Percentiles rank a stretch among this genome's conserved stretches.
phyloP scores from a whole-genome alignment of 2,113 vertebrate species.

The Podilymbus podiceps region DNA sequence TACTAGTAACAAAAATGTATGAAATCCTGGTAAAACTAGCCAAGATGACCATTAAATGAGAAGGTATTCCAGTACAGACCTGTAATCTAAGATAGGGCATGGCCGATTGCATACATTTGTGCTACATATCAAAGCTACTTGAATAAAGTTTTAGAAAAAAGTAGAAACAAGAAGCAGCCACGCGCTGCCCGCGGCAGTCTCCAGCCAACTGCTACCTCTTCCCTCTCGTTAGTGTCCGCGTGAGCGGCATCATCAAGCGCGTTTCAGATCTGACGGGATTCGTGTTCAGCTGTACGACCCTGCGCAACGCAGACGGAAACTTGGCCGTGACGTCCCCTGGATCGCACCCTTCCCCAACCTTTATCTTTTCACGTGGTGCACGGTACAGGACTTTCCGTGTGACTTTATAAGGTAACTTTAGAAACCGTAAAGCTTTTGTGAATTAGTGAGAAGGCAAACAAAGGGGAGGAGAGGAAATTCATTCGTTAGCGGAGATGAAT shows the following conservation, averaged over 20 bases:
- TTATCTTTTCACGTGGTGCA: rapidly evolving
- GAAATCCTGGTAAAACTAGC: not conserved
- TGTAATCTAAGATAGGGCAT: not conserved
- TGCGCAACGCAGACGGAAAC: rapidly evolving
- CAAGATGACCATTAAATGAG: not conserved
- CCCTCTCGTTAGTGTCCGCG: not conserved
- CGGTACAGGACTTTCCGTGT: not conserved
- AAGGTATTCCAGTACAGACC: not conserved
- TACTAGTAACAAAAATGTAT: not conserved
- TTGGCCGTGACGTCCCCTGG: rapidly evolving
- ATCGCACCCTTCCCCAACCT: not conserved
- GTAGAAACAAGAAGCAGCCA: not conserved
- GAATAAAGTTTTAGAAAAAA: not conserved
- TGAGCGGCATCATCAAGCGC: not conserved
- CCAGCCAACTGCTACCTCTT: not conserved
- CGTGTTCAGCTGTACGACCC: rapidly evolving
- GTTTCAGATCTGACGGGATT: rapidly evolving
- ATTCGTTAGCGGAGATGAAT: not conserved
- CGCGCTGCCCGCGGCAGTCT: not conserved
- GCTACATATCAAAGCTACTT: conserved; percentile 17
- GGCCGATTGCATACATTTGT: not conserved
- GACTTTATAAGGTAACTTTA: not conserved
- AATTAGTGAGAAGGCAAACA: not conserved
- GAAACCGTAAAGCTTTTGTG: not conserved
- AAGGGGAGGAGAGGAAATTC: not conserved